These are phyloP conservation scores for Parnassius smintheus DNA, from an alignment of 2,888 invertebrate genomes.

Conservation along the genomic window DNA sequence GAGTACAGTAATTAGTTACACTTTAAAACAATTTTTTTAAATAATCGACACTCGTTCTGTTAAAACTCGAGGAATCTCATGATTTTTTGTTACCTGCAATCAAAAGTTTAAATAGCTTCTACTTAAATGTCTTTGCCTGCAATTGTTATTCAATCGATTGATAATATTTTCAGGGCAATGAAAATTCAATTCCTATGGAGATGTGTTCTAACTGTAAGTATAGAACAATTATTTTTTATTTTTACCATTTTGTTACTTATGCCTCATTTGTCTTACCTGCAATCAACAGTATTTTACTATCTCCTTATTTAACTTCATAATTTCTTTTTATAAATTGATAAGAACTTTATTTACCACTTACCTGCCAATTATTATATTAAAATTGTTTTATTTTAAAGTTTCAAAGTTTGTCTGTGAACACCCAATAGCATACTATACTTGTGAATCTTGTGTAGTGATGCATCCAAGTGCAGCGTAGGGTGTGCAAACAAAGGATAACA, in stretches of 20 bases:
- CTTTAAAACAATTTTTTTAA: too few relatives aligned
- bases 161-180: conserved; percentile 90
- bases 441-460: conserved; percentile 31
- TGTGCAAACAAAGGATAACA: conserved; percentile 69
- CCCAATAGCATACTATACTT: conserved; percentile 18
- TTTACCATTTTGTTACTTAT: conserved; percentile 10
- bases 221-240: conserved; percentile 18
- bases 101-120: too few relatives aligned
- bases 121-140: too few relatives aligned
- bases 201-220: conserved; percentile 97
- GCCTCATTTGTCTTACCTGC: conserved; percentile 27
- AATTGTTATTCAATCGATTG: conserved; percentile 12
- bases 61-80: too few relatives aligned
- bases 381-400: conserved; percentile 18
- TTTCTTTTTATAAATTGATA: conserved; percentile 18
- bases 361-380: conserved; percentile 15
- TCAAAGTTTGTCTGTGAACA: conserved; percentile 23
- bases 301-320: conserved; percentile 15
- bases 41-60: too few relatives aligned
- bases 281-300: conserved; percentile 20
- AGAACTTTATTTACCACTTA: conserved; percentile 8
- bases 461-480: conserved; percentile 42
- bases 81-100: too few relatives aligned
- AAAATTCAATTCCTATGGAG: conserved; percentile 97
- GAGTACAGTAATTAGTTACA: too few relatives aligned